These are phyloP conservation scores for Tetragnatha versicolor DNA, from an alignment of 1,140 invertebrate genomes.

Conservation along the genomic window DNA sequence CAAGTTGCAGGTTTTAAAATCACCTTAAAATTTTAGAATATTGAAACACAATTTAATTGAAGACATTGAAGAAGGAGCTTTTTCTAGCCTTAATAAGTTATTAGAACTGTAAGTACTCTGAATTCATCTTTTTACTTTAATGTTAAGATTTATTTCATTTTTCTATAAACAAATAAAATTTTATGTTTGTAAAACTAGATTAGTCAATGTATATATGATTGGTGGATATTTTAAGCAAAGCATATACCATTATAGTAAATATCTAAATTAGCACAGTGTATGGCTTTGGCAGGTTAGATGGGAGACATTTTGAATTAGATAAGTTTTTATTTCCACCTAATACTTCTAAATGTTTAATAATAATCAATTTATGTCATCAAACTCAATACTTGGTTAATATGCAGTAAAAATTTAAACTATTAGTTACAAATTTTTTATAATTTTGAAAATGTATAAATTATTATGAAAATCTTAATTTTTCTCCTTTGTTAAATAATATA, in stretches of 20 bases:
- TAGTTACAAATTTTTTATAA: no score
- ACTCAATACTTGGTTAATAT: no score
- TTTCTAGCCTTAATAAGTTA: slow-evolving; percentile 51
- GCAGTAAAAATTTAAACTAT: no score
- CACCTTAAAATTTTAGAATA: slow-evolving; percentile 4
- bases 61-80: slow-evolving; percentile 56
- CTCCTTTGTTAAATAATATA: no score
- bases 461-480: no score
- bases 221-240: neutral
- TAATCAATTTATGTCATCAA: no score
- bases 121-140: neutral
- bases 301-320: no score
- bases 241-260: neutral
- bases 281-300: no score
- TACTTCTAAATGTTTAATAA: no score
- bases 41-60: slow-evolving; percentile 67
- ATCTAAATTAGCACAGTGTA: no score
- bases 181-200: neutral
- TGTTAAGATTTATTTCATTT: neutral
- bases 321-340: no score
- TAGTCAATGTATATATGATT: neutral
- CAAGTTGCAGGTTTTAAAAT: neutral
- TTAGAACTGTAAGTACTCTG: slow-evolving; percentile 57
- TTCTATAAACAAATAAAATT: neutral
- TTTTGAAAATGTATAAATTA: no score